Conservation (phyloP, 23 tunicate species). For the Oikopleura dioica region DNA sequence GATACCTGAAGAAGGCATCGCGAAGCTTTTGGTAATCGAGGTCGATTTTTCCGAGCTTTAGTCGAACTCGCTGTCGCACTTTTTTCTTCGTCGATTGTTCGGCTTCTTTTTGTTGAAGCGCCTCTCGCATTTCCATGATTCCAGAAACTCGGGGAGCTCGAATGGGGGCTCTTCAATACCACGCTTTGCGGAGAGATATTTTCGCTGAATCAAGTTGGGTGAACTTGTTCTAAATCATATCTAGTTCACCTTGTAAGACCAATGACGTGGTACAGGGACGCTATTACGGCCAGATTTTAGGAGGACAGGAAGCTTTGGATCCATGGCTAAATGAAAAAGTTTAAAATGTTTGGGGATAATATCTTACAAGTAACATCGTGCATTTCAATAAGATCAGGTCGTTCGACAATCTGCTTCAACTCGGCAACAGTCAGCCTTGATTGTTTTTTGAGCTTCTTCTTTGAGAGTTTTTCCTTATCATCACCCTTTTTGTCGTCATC, state of each 20-base stretch:
- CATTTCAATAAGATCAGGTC: slow-evolving; percentile 97
- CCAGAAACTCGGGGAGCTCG: slow-evolving; percentile 92
- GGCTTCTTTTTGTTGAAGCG: slow-evolving; percentile 88
- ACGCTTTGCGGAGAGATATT: slow-evolving; percentile 75
- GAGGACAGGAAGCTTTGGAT: slow-evolving; percentile 63
- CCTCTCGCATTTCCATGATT: slow-evolving; percentile 97
- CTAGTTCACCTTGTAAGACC: slow-evolving; percentile 99
- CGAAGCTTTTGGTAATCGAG: slow-evolving; percentile 95
- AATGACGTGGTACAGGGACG: slow-evolving; percentile 86
- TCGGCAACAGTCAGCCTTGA: slow-evolving; percentile 86
- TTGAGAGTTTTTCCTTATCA: slow-evolving; percentile 39
- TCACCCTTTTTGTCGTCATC: slow-evolving; percentile 21
- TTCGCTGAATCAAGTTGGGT: no score
- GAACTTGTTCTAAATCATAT: no score
- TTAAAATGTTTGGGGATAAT: background rate
- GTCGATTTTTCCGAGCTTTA: slow-evolving; percentile 91
- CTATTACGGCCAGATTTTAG: slow-evolving; percentile 80
- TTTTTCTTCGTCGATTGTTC: slow-evolving; percentile 62
- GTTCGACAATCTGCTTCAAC: slow-evolving; percentile 61
- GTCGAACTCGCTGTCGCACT: slow-evolving; percentile 87
- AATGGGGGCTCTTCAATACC: slow-evolving; percentile 94
- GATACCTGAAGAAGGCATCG: slow-evolving; percentile 96
- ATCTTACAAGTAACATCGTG: slow-evolving; percentile 77
- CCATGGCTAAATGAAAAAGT: slow-evolving; percentile 37
- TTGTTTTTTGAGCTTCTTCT: slow-evolving; percentile 57